A percentile compares a stretch with the other conserved stretches of the same genome.
phyloP scores from a whole-genome alignment of 2,797 vertebrate species.

The Microcaecilia unicolor region DNA sequence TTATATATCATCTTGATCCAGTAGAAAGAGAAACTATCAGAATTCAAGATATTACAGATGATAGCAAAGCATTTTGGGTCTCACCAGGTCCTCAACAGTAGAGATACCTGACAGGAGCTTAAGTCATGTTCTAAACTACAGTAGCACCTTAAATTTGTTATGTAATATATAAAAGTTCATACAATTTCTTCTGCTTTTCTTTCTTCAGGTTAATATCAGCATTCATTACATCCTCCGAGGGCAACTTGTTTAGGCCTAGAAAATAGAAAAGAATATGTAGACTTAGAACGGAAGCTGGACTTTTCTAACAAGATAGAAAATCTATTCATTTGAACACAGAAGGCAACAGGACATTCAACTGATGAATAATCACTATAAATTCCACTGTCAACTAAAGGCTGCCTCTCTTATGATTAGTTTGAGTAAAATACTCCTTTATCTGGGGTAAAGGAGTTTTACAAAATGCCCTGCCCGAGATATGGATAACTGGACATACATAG shows the following conservation, averaged over 20 bases:
- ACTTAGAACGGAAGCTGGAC: neutral
- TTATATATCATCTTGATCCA: too few species aligned
- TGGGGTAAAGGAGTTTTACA: too few species aligned
- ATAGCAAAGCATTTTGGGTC: too few species aligned
- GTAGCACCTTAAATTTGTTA: too few species aligned
- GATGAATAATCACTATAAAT: neutral
- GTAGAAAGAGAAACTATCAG: too few species aligned
- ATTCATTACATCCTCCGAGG: slow-evolving; percentile 40
- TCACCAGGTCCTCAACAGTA: too few species aligned
- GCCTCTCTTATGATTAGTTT: neutral
- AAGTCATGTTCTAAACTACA: too few species aligned
- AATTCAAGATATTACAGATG: too few species aligned
- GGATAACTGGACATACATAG: neutral
- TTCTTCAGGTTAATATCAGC: slow-evolving; percentile 44
- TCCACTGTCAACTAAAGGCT: neutral
- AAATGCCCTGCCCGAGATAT: neutral
- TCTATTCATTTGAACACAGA: neutral
- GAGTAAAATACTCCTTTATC: too few species aligned
- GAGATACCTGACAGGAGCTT: too few species aligned
- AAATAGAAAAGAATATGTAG: neutral
- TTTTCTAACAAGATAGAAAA: neutral
- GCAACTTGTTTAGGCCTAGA: slow-evolving; percentile 45
- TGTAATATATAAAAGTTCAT: slow-evolving; percentile 10
- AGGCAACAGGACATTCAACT: neutral
- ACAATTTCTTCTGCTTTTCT: slow-evolving; percentile 24